Conservation (phyloP, 2,797 vertebrate genomes). For the Mormyrops boulengeri region DNA sequence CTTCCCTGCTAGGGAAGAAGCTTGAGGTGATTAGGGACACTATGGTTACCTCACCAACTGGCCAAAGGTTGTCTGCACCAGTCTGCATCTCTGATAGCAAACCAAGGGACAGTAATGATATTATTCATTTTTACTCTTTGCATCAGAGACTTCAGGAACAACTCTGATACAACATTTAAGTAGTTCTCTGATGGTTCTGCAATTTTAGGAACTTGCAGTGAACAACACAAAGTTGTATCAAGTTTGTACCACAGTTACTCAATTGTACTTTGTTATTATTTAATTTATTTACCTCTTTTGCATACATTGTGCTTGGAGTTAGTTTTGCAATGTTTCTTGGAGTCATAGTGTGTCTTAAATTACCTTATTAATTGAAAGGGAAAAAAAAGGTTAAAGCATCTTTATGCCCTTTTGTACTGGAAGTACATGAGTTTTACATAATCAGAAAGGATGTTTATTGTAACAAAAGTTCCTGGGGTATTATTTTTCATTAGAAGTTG, state of each 20-base stretch:
- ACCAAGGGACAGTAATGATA: not conserved
- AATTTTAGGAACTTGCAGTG: not conserved
- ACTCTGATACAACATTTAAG: not conserved
- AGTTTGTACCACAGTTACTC: not conserved
- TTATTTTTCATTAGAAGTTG: not conserved
- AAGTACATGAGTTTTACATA: not conserved
- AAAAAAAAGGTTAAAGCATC: not conserved
- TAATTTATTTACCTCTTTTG: not conserved
- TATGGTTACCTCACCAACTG: not conserved
- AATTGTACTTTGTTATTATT: not conserved
- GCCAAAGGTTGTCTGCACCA: not conserved
- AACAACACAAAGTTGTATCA: not conserved
- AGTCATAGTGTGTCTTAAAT: not conserved
- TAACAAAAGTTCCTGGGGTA: not conserved
- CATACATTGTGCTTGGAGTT: not conserved
- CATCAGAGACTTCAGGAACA: not conserved
- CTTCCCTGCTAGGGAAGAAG: not conserved
- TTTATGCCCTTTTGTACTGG: not conserved
- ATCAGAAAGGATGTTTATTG: not conserved
- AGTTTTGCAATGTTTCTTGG: not conserved
- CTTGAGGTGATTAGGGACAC: not conserved
- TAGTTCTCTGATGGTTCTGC: not conserved
- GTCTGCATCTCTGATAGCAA: not conserved
- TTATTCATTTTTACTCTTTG: not conserved
- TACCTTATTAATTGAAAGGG: not conserved